A percentile compares a stretch with the other conserved stretches of the same genome.
Evolutionary conservation across 2,888 invertebrate genomes (phyloP).

Genomic region (Trilocha varians): DNA sequence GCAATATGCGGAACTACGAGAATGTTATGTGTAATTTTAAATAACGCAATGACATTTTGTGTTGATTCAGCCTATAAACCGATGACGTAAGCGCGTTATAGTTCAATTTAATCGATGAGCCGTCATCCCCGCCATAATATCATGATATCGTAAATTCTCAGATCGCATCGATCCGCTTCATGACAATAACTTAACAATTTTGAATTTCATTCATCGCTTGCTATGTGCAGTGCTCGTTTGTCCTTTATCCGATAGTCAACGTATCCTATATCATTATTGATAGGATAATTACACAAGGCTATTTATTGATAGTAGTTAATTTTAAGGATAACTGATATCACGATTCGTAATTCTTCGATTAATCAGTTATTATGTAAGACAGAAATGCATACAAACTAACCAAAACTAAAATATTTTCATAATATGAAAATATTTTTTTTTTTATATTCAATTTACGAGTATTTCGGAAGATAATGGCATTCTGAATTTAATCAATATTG

Average conservation of each 20-base stretch:
- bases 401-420: neutral
- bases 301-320: neutral
- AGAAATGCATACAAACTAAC: neutral
- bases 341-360: slow-evolving; percentile 26
- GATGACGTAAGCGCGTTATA: slow-evolving; percentile 33
- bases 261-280: neutral
- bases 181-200: no score
- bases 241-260: no score
- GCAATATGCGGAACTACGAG: slow-evolving; percentile 33
- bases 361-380: neutral
- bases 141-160: no score
- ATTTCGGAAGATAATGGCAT: no score
- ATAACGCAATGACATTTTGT: slow-evolving; percentile 30
- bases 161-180: no score
- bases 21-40: slow-evolving; percentile 21
- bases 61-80: slow-evolving; percentile 31
- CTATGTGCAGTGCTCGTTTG: no score
- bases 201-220: no score
- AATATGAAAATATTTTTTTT: no score
- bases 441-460: no score
- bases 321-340: slow-evolving; percentile 8
- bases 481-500: no score
- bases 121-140: neutral
- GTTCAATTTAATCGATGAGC: slow-evolving; percentile 19
- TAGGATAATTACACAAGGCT: neutral